Base-by-base conservation (phyloP, 2,113 vertebrate species). In the Ginglymostoma cirratum region DNA sequence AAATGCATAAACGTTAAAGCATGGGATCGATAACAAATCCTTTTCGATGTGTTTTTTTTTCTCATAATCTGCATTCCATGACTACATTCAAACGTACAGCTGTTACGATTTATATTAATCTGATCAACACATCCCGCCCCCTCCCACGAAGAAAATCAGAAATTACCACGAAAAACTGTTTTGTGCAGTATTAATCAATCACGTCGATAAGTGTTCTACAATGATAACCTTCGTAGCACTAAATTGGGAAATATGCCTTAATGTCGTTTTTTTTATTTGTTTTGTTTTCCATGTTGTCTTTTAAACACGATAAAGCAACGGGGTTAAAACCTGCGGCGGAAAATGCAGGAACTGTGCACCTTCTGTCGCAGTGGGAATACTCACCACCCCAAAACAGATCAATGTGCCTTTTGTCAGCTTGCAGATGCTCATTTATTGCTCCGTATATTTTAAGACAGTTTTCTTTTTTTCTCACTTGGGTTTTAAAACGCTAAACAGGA, bases 301-400 rank as follows among this genome's bases (percentile, higher is more conserved):
- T 93, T 19, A 38, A 66, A 93, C 30, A 17, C 89, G 89, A 66
- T 61, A 66, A 93, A 19, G 4, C 89, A 65, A 30, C 34, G 55
- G 89, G 61, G 65, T 93, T 93, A 66, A 66, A 93, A 38, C 61
- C 5, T 93, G 89, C 30, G 89, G 19, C 5, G 5, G 55, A 38
- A n/a, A 2, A 93, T 93, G 38, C 34, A 66, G 61, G 89, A 8
- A 6, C 61, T 2, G 61, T 1, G 61, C 89, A 93, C 34, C 89
- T 90, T 55, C 89, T 93, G 89, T 65, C 61, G 89, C 89, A 93
- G 34, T 93, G 89, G 61, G 89, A 66, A 66, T 21, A 23, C 15
- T 67, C n/a, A 93, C 89, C 89, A 93, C 8, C 38, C 55, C 89
- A n/a, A 93, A 93, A 93, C 61, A 93, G 61, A 66, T 93, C 89